Base-by-base conservation (phyloP, 2,888 invertebrate genomes). In the Hirtodrosophila alboralis region DNA sequence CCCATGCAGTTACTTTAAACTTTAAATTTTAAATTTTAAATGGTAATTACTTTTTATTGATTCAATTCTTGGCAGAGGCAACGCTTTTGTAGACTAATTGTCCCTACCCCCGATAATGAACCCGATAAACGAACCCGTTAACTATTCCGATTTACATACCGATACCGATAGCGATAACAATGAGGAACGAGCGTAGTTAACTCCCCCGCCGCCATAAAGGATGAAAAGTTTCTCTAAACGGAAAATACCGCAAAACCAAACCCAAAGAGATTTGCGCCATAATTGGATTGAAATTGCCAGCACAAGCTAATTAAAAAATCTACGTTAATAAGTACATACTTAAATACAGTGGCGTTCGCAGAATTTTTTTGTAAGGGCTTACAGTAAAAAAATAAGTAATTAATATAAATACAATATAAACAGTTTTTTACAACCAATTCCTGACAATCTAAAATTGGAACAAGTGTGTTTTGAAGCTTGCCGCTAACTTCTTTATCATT, bases 221-320 rank as follows among this genome's bases (percentile, higher is more conserved):
- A 78, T 47, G 34, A 36, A 48, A 48, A 31, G 10, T 48, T 45
- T 30, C 38, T 37, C 47, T 5, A 9, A 36, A 23, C 10, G 44
- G 30, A 54, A 61, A 8, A n/a, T n/a, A 23, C 23, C 38, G 47
- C 59, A 37, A 23, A 28, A 28, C 41, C 38, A 28, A 37, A 30
- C 60, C 83, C 73, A 81, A 81, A 78, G 73, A 78, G 43, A 66
- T 47, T 64, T 58, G 43, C 60, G 77, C 83, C 83, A 78, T 78
- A 78, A 61, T 58, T 70, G 75, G 79, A 75, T 52, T 63, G 30
- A 13, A 41, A 33, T 34, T 63, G 37, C 31, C 52, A 72, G 58
- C 58, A 72, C 23, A 18, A 60, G 49, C 38, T 64, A 37, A 52
- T 47, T 33, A 33, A 45, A 9, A 43, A 63, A 58, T 40, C 34